Percentiles rank a stretch among this genome's conserved stretches.
Evolutionary conservation across 2,113 vertebrate genomes (phyloP).

Genomic region (Halcyon senegalensis): DNA sequence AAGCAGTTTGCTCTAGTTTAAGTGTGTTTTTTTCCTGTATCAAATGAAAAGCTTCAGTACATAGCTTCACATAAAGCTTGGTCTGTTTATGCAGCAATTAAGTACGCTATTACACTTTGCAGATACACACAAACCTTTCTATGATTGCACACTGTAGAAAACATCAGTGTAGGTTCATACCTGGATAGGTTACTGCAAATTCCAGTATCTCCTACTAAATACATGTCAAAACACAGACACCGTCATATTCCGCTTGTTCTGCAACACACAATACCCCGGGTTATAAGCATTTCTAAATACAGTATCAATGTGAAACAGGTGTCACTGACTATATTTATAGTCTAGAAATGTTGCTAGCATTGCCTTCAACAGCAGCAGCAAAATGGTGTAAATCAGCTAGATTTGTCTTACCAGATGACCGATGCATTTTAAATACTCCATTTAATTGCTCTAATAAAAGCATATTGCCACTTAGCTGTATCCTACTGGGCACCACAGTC

Average conservation of each 20-base stretch:
- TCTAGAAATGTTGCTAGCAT: not conserved
- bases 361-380: slow-evolving; percentile 11
- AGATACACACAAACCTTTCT: not conserved
- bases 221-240: not conserved
- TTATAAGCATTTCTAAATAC: not conserved
- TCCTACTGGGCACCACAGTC: not conserved
- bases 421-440: not conserved
- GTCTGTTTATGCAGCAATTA: slow-evolving; percentile 12
- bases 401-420: not conserved
- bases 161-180: not conserved
- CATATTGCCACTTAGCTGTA: not conserved
- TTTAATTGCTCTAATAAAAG: slow-evolving; percentile 6
- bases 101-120: not conserved
- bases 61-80: not conserved
- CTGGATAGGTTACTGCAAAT: not conserved
- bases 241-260: not conserved
- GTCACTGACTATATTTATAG: not conserved
- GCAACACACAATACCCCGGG: not conserved
- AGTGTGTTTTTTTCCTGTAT: not conserved
- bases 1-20: not conserved
- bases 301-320: not conserved
- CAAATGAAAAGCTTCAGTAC: not conserved
- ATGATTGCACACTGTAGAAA: not conserved
- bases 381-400: not conserved
- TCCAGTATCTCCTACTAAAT: not conserved